phyloP scores from a whole-genome alignment of 2,888 invertebrate species.

The Cantharis flavilabris region DNA sequence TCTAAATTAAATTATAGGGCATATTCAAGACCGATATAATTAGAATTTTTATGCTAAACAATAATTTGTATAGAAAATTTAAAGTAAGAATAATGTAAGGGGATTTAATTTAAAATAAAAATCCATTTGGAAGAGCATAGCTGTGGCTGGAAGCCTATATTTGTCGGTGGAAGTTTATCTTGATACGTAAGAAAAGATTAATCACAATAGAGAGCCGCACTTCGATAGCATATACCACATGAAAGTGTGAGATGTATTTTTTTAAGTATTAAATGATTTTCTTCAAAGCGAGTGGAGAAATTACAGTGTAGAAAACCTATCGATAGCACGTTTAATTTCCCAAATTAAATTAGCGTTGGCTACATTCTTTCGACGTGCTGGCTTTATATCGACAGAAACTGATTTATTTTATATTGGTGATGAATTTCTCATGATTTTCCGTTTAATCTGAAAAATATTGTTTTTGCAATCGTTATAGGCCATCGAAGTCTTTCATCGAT shows the following conservation, averaged over 20 bases:
- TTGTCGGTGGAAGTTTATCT: slow-evolving; percentile 25
- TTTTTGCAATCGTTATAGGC: slow-evolving; percentile 1
- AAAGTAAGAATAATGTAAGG: slow-evolving; percentile 8
- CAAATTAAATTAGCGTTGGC: slow-evolving; percentile 32
- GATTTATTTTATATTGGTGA: slow-evolving; percentile 28
- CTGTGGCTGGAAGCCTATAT: slow-evolving; percentile 23
- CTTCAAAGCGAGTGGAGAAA: slow-evolving; percentile 13
- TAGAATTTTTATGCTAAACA: background rate
- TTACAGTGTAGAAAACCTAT: slow-evolving; percentile 25
- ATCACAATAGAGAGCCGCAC: slow-evolving; percentile 25
- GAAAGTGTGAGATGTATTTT: slow-evolving; percentile 19
- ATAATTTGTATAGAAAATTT: background rate
- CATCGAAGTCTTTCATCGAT: background rate
- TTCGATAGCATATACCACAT: slow-evolving; percentile 12
- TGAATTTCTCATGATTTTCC: slow-evolving; percentile 28
- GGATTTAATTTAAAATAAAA: slow-evolving; percentile 21
- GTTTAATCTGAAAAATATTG: slow-evolving; percentile 20
- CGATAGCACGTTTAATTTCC: slow-evolving; percentile 33
- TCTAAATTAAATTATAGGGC: no score
- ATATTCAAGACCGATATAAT: no score
- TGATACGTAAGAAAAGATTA: slow-evolving; percentile 25
- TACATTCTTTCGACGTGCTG: slow-evolving; percentile 29
- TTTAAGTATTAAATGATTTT: slow-evolving; percentile 27
- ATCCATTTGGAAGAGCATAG: slow-evolving; percentile 27
- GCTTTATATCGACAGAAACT: slow-evolving; percentile 27